phyloP scores from a whole-genome alignment of 2,113 vertebrate species.

The Polyodon spathula region DNA sequence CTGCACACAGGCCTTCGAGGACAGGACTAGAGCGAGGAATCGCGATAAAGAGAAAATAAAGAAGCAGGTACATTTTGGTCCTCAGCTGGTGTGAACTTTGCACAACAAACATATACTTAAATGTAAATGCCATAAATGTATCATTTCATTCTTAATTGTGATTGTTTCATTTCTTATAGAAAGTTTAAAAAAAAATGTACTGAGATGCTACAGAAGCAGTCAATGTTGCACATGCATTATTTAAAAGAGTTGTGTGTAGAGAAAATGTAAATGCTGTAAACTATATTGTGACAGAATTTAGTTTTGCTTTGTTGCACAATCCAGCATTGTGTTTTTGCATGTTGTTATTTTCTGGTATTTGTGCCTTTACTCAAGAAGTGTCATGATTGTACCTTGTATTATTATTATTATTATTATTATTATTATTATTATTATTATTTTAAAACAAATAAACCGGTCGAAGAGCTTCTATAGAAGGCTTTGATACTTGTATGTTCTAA shows the following conservation, averaged over 20 bases:
- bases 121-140: conserved; percentile 56
- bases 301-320: conserved; percentile 67
- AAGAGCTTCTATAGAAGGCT: conserved; percentile 31
- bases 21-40: too few species aligned
- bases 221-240: conserved; percentile 36
- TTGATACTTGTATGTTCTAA: conserved; percentile 31
- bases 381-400: conserved; percentile 18
- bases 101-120: too few species aligned
- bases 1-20: too few species aligned
- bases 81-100: too few species aligned
- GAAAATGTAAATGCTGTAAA: conserved; percentile 39
- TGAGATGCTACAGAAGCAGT: conserved; percentile 23
- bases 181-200: conserved; percentile 17
- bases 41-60: too few species aligned
- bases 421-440: conserved; percentile 30
- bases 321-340: conserved; percentile 50
- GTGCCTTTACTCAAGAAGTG: conserved; percentile 61
- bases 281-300: conserved; percentile 36
- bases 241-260: conserved; percentile 26
- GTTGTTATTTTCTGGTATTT: conserved; percentile 55
- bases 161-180: conserved; percentile 26
- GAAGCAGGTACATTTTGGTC: too few species aligned
- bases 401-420: conserved; percentile 22
- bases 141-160: conserved; percentile 28
- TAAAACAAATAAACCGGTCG: conserved; percentile 31